Conservation (phyloP, 2,797 vertebrate genomes). For the Amphiprion clarkii region DNA sequence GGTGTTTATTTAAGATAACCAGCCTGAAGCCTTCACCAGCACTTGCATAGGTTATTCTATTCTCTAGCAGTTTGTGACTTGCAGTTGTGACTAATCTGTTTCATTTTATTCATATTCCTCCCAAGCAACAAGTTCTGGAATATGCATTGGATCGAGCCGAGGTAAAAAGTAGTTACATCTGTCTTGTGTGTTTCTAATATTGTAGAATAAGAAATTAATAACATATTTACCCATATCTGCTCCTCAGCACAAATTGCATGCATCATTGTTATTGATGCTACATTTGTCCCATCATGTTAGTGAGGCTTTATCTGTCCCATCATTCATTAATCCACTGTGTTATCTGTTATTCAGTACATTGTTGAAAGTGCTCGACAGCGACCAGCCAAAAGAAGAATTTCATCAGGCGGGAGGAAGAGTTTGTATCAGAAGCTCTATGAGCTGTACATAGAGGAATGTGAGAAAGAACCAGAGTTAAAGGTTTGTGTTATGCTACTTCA, state of each 20-base stretch:
- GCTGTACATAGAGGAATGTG: conserved; percentile 98
- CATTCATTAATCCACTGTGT: conserved; percentile 12
- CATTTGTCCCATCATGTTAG: neutral
- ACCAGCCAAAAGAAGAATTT: conserved; percentile 93
- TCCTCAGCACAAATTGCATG: neutral
- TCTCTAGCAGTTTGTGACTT: neutral
- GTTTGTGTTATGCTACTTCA: conserved; percentile 80
- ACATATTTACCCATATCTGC: too few relatives aligned
- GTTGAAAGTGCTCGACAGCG: conserved; percentile 98
- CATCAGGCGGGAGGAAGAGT: conserved; percentile 92
- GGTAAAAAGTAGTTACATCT: conserved; percentile 82
- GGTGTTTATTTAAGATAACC: neutral
- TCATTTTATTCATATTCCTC: conserved; percentile 27
- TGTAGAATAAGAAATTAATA: neutral
- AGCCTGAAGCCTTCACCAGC: neutral
- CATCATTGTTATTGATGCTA: neutral
- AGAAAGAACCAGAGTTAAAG: conserved; percentile 99
- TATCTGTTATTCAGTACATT: conserved; percentile 90
- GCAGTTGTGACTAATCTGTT: conserved; percentile 22
- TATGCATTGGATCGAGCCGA: conserved; percentile 98
- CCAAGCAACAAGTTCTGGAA: conserved; percentile 97
- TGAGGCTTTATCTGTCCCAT: neutral
- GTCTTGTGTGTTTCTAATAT: neutral
- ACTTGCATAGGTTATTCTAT: neutral
- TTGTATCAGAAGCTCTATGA: conserved; percentile 99